These are phyloP conservation scores for Chlorodrepanis virens DNA, from an alignment of 2,113 vertebrate genomes.

Conservation along the genomic window DNA sequence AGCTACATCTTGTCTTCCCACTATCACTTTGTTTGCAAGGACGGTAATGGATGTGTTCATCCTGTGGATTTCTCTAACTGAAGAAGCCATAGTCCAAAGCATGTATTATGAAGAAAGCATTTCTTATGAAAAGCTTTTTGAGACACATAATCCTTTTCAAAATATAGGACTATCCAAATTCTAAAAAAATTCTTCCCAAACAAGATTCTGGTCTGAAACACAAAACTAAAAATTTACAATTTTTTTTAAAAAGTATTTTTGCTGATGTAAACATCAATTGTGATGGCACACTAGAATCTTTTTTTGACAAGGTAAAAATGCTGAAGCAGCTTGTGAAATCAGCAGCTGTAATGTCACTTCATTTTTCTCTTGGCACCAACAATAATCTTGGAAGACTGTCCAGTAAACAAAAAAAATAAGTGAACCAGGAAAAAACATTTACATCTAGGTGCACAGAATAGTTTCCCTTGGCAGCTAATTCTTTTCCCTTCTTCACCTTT, in stretches of 20 bases:
- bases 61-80: neutral
- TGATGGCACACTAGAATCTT: neutral
- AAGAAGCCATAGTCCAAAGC: neutral
- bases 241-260: neutral
- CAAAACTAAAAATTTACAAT: neutral
- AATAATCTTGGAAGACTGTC: neutral
- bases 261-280: neutral
- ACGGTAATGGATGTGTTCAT: neutral
- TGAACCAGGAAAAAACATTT: neutral
- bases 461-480: neutral
- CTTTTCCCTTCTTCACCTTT: neutral
- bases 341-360: neutral
- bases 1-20: neutral
- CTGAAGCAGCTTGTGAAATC: neutral
- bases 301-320: neutral
- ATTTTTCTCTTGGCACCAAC: neutral
- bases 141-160: neutral
- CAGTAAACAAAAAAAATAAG: neutral
- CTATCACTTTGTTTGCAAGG: neutral
- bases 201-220: neutral
- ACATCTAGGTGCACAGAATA: neutral
- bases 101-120: neutral
- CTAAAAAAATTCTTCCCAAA: neutral
- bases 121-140: neutral
- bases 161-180: neutral